Percentiles rank a stretch among this genome's conserved stretches.
Conservation (phyloP, 2,888 invertebrate genomes). For the Protophormia terraenovae region DNA sequence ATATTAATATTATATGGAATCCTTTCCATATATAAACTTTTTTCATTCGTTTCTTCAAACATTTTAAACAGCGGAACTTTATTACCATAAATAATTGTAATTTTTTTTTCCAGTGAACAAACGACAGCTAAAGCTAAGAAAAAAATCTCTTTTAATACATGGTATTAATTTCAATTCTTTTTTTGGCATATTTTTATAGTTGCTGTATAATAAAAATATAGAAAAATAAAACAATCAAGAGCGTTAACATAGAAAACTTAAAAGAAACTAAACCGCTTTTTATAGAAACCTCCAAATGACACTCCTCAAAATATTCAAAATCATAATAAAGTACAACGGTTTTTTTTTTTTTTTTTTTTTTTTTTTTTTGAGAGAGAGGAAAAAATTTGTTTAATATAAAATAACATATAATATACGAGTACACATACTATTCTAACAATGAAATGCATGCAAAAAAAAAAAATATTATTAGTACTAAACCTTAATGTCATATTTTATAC, state of each 20-base stretch:
- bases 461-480: slow-evolving; percentile 13
- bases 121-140: neutral
- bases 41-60: neutral
- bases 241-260: slow-evolving; percentile 47
- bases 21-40: slow-evolving; percentile 52
- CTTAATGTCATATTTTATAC: slow-evolving; percentile 22
- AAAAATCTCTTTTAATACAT: slow-evolving; percentile 40
- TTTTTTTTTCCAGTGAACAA: slow-evolving; percentile 45
- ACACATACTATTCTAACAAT: slow-evolving; percentile 37
- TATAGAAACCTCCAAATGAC: slow-evolving; percentile 50
- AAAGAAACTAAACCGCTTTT: slow-evolving; percentile 62
- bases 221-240: slow-evolving; percentile 9
- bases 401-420: slow-evolving; percentile 30
- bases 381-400: slow-evolving; percentile 22
- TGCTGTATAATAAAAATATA: neutral
- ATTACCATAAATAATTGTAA: slow-evolving; percentile 67
- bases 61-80: slow-evolving; percentile 63
- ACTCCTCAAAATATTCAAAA: slow-evolving; percentile 64
- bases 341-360: too few species aligned
- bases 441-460: slow-evolving; percentile 19
- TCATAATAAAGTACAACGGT: slow-evolving; percentile 41
- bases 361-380: neutral
- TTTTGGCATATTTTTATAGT: neutral
- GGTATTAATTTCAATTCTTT: slow-evolving; percentile 54
- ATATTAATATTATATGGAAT: slow-evolving; percentile 36